phyloP scores from a whole-genome alignment of 1,140 invertebrate genomes.

The Drosophila santomea region DNA sequence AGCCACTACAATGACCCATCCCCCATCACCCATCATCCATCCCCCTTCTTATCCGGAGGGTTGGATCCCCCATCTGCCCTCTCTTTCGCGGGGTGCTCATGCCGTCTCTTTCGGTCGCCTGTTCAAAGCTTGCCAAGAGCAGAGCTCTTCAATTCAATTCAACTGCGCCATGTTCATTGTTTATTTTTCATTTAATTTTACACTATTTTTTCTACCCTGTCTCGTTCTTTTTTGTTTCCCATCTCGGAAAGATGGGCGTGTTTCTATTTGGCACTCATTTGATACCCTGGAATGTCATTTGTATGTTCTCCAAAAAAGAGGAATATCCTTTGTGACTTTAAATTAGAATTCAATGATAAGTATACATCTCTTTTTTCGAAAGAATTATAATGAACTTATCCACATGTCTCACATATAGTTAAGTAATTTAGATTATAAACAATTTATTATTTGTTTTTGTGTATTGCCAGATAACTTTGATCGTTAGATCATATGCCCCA shows the following conservation, averaged over 20 bases:
- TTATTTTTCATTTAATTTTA: conserved; percentile 83
- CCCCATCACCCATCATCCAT: background rate
- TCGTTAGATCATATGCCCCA: background rate
- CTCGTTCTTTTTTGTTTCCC: conserved; percentile 1
- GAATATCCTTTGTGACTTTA: background rate
- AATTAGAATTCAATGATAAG: no score
- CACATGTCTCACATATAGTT: no score
- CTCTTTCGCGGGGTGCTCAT: conserved; percentile 3
- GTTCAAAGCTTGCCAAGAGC: conserved; percentile 31
- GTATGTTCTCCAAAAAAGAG: no score
- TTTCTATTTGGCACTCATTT: conserved; percentile 25
- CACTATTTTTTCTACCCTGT: conserved; percentile 62
- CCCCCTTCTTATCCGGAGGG: background rate
- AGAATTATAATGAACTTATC: no score
- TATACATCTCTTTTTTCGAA: no score
- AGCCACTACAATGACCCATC: conserved; percentile 48
- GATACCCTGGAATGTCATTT: conserved; percentile 14
- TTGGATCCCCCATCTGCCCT: background rate
- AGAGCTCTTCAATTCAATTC: conserved; percentile 78
- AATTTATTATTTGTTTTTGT: background rate
- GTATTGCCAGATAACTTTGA: background rate
- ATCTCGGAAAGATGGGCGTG: conserved; percentile 5
- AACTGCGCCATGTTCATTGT: conserved; percentile 76
- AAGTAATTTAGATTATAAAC: no score
- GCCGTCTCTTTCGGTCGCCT: background rate